A percentile compares a stretch with the other conserved stretches of the same genome.
These are phyloP conservation scores for Phoenoteleia sp. DNA, from an alignment of 2,888 invertebrate species.

Conservation along the genomic window DNA sequence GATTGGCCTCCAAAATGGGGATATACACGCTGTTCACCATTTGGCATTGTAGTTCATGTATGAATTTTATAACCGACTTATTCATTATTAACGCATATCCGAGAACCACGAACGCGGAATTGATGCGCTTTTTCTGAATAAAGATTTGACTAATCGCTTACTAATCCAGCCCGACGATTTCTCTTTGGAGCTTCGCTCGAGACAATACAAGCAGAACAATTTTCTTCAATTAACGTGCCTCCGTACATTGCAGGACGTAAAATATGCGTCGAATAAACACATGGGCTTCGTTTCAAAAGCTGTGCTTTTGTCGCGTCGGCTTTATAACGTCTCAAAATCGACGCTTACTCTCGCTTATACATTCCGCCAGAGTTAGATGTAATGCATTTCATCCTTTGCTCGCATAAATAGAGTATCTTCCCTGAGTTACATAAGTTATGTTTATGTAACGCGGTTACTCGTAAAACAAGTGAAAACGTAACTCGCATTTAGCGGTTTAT, in stretches of 20 bases:
- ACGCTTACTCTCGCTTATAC: neutral
- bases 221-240: slow-evolving; percentile 42
- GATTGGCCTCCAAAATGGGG: slow-evolving; percentile 59
- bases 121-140: slow-evolving; percentile 53
- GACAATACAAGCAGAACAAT: slow-evolving; percentile 12
- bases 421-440: slow-evolving; percentile 33
- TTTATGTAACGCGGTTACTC: slow-evolving; percentile 16
- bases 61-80: slow-evolving; percentile 55
- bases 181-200: neutral
- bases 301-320: neutral
- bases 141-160: slow-evolving; percentile 16
- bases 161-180: slow-evolving; percentile 1
- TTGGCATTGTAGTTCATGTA: slow-evolving; percentile 50
- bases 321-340: slow-evolving; percentile 21
- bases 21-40: slow-evolving; percentile 54
- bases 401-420: slow-evolving; percentile 39
- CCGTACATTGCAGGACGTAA: slow-evolving; percentile 14
- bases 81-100: slow-evolving; percentile 64
- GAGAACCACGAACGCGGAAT: slow-evolving; percentile 45
- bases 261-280: slow-evolving; percentile 37
- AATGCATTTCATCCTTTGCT: slow-evolving; percentile 27
- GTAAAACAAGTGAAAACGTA: slow-evolving; percentile 38
- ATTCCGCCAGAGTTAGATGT: slow-evolving; percentile 1
- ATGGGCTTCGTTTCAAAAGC: neutral
- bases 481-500: slow-evolving; percentile 10